These are phyloP conservation scores for Macaca fascicularis DNA, from an alignment of 2,113 vertebrate genomes.

Conservation along the genomic window T2T-MFA8v1.1 NC_088378.1:30244001-30244500, in stretches of 20 bases:
- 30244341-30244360: constrained; percentile 31
- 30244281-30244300: constrained; percentile 52
- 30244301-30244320: constrained; percentile 45
- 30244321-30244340: constrained; percentile 32
- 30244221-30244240: constrained; percentile 28
- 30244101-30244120: not conserved
- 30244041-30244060: not conserved
- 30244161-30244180: not conserved
- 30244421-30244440: not conserved
- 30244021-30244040: constrained; percentile 4
- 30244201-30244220: constrained; percentile 37
- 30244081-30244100: not conserved
- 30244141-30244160: not conserved
- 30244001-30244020: not conserved
- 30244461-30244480: not conserved
- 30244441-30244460: not conserved
- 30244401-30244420: not conserved
- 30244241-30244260: constrained; percentile 45
- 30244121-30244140: not conserved
- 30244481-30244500: not conserved
- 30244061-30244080: constrained; percentile 26
- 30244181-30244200: not conserved
- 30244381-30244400: not conserved
- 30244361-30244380: not conserved
- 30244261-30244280: constrained; percentile 32